Evolutionary conservation across 2,113 vertebrate species (phyloP), one percentile per base, ranked within the genome.

Genomic region (Procapra przewalskii): DNA sequence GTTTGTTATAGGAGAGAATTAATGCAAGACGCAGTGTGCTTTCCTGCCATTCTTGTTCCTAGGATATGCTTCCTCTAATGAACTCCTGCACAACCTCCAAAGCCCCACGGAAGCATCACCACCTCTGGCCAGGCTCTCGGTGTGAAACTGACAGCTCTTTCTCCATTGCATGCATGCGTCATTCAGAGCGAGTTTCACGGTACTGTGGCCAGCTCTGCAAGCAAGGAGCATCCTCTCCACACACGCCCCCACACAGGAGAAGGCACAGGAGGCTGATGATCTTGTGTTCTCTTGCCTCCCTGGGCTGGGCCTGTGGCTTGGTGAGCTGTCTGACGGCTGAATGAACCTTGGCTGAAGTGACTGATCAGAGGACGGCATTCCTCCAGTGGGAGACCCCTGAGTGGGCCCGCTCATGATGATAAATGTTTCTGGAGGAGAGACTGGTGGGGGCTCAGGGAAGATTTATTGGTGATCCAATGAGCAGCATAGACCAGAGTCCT

Each of bases 171-270:
- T 21, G 48, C 19, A 2, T 0, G 10, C 4, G 1, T 23, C 25
- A 0, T 19, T 0, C 14, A 3, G 1, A 29, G 36, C 14, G 1
- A 0, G 4, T 14, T 23, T 25, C 1, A 0, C 0, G 62, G 45
- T 0, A 7, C 79, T 6, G 21, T 0, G 17, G 75, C 3, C 8
- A 6, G 15, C 17, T 33, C 16, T 55, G 55, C 7, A 14, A 23
- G 45, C 13, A 1, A n/a, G 23, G 0, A 4, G 33, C 11, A 1
- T 7, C 33, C 50, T 12, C 25, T 13, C 13, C 36, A 8, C 0
- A 0, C 16, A 2, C 11, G 1, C 5, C 15, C 5, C 9, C 1
- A 15, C 48, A 3, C 11, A 2, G 52, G 27, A 12, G n/a, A 13
- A 40, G 79, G 43, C 0, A 3, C 11, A 2, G 17, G 7, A 2